phyloP scores from a whole-genome alignment of 2,113 vertebrate genomes.

The Rhombomys opimus region DNA sequence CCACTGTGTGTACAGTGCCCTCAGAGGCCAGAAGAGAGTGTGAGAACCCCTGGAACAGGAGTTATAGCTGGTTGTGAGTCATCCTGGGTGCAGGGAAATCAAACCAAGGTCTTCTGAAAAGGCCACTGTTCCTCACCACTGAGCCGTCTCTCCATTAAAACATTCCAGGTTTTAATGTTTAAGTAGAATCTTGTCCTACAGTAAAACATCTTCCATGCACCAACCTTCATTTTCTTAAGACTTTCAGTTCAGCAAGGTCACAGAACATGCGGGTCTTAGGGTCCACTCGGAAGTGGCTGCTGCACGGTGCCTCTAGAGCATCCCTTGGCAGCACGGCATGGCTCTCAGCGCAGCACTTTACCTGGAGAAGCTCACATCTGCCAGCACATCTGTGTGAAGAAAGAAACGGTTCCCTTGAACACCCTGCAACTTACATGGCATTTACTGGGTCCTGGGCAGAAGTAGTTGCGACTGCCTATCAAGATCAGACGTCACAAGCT shows the following conservation, averaged over 20 bases:
- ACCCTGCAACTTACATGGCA: not conserved
- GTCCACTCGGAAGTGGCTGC: not conserved
- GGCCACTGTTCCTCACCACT: not conserved
- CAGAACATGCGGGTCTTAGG: not conserved
- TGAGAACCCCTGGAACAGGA: not conserved
- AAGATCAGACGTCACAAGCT: not conserved
- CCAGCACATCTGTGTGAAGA: constrained; percentile 40
- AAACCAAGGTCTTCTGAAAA: not conserved
- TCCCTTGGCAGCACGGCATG: not conserved
- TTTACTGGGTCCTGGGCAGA: constrained; percentile 2
- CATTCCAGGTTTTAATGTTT: constrained; percentile 1
- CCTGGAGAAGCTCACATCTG: constrained; percentile 11
- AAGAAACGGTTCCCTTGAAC: constrained; percentile 18
- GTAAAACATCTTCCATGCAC: not conserved
- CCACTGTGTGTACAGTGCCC: not conserved
- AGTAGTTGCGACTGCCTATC: not conserved
- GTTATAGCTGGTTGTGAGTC: not conserved
- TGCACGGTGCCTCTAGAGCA: not conserved
- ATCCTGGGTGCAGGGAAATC: not conserved
- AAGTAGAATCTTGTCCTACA: constrained; percentile 9
- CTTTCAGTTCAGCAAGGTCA: constrained; percentile 22
- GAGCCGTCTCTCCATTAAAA: not conserved
- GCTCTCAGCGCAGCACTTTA: not conserved
- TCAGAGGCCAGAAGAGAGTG: not conserved
- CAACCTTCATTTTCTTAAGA: constrained; percentile 26